These are phyloP conservation scores for Euphydryas editha DNA, from an alignment of 2,888 invertebrate genomes.

Conservation along the genomic window DNA sequence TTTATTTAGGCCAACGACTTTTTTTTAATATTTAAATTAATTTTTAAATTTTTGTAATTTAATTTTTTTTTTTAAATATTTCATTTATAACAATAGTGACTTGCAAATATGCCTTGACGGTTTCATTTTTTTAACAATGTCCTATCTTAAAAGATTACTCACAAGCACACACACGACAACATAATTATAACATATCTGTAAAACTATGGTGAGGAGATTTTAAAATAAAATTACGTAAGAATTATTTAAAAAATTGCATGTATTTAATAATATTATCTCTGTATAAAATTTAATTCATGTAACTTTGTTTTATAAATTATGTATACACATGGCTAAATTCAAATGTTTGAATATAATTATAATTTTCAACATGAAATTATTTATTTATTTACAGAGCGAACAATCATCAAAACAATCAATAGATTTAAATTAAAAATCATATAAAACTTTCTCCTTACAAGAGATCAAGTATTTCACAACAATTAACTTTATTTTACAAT, in stretches of 20 bases:
- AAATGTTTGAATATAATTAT: neutral
- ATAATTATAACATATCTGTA: neutral
- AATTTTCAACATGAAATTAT: neutral
- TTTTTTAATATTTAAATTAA: too few species aligned
- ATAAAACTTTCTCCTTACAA: neutral
- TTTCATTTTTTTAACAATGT: too few species aligned
- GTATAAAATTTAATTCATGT: slow-evolving; percentile 46
- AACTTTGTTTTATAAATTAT: slow-evolving; percentile 31
- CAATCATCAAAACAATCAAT: neutral
- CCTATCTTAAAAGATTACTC: too few species aligned
- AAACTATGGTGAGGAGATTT: neutral
- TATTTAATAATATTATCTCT: slow-evolving; percentile 45
- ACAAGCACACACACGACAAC: neutral
- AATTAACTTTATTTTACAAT: slow-evolving; percentile 9
- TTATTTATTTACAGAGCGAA: slow-evolving; percentile 7
- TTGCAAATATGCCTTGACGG: too few species aligned
- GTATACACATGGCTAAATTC: slow-evolving; percentile 4
- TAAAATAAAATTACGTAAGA: neutral
- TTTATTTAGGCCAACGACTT: too few species aligned
- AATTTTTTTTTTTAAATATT: too few species aligned
- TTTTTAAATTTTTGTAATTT: too few species aligned
- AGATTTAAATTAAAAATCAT: slow-evolving; percentile 5
- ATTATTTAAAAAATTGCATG: neutral
- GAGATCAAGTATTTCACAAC: slow-evolving; percentile 1
- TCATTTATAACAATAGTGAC: too few species aligned